Evolutionary conservation across 1,140 invertebrate genomes (phyloP).

Genomic region (Paraescarpia echinospica): DNA sequence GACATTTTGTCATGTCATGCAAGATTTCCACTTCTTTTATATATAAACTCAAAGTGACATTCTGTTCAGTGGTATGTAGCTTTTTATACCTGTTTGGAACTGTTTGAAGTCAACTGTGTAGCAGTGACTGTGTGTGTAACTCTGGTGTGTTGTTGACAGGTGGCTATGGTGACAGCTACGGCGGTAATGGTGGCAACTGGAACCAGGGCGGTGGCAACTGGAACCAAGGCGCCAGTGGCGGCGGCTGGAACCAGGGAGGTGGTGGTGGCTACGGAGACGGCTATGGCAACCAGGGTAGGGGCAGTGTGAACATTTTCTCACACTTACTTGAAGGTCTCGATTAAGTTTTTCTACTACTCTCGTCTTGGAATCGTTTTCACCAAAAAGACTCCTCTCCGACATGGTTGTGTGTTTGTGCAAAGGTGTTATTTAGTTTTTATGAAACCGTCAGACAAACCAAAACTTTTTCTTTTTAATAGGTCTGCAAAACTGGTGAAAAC

Average conservation of each 20-base stretch:
- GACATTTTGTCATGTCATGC: too few relatives aligned
- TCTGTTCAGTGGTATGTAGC: background rate
- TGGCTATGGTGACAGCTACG: slow-evolving; percentile 7
- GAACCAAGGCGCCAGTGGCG: background rate
- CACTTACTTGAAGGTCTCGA: background rate
- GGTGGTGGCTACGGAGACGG: slow-evolving; percentile 8
- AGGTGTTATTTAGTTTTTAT: too few relatives aligned
- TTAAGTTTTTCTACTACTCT: too few relatives aligned
- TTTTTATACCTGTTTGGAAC: background rate
- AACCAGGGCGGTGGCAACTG: background rate
- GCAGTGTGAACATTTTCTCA: background rate
- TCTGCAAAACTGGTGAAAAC: too few relatives aligned
- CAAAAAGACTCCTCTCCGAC: too few relatives aligned
- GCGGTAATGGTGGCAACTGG: background rate
- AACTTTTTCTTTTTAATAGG: too few relatives aligned
- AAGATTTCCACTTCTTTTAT: too few relatives aligned
- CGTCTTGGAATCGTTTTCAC: too few relatives aligned
- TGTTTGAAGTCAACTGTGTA: background rate
- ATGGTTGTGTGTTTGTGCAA: too few relatives aligned
- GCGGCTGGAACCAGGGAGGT: slow-evolving; percentile 20
- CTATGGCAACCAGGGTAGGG: background rate
- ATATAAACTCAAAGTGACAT: too few relatives aligned
- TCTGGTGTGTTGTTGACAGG: slow-evolving; percentile 14
- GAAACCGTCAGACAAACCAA: too few relatives aligned
- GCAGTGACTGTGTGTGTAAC: background rate